Conservation (phyloP, 2,797 vertebrate genomes). For the Scarus forsteni region DNA sequence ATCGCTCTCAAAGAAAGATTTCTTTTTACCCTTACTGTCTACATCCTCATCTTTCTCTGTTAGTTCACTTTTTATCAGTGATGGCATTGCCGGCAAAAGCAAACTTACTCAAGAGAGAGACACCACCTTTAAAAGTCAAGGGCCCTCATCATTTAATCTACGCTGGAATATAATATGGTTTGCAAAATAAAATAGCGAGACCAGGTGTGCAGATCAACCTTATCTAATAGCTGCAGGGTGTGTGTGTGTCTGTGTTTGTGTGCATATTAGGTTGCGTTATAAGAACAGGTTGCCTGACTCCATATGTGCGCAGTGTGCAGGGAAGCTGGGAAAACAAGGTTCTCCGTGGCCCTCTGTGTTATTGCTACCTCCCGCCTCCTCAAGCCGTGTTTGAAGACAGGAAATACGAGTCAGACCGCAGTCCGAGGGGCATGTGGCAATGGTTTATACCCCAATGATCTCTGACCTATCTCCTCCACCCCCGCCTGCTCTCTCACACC, state of each 20-base stretch:
- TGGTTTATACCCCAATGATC: slow-evolving; percentile 87
- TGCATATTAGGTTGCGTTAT: slow-evolving; percentile 79
- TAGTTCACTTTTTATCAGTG: slow-evolving; percentile 7
- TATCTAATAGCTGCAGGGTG: slow-evolving; percentile 77
- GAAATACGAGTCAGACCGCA: slow-evolving; percentile 92
- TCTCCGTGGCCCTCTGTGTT: slow-evolving; percentile 84
- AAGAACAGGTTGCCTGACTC: slow-evolving; percentile 80
- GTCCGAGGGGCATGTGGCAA: slow-evolving; percentile 90
- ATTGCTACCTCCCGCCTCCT: slow-evolving; percentile 86
- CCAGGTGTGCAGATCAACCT: slow-evolving; percentile 80
- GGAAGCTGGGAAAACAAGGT: slow-evolving; percentile 87
- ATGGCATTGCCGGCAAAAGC: slow-evolving; percentile 31
- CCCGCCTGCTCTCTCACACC: slow-evolving; percentile 79
- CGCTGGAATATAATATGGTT: slow-evolving; percentile 62
- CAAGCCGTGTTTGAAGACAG: slow-evolving; percentile 87
- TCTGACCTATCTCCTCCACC: slow-evolving; percentile 79
- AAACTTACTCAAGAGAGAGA: slow-evolving; percentile 36
- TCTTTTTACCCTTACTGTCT: slow-evolving; percentile 36
- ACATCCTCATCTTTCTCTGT: slow-evolving; percentile 20
- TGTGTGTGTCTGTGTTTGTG: slow-evolving; percentile 67
- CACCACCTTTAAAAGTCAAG: slow-evolving; percentile 49
- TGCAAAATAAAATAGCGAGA: slow-evolving; percentile 75
- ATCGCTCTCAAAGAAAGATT: slow-evolving; percentile 22
- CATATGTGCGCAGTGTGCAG: slow-evolving; percentile 80
- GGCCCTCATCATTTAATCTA: slow-evolving; percentile 49